Base-by-base conservation (phyloP, 2,888 invertebrate species). In the Heliconius charithonia region DNA sequence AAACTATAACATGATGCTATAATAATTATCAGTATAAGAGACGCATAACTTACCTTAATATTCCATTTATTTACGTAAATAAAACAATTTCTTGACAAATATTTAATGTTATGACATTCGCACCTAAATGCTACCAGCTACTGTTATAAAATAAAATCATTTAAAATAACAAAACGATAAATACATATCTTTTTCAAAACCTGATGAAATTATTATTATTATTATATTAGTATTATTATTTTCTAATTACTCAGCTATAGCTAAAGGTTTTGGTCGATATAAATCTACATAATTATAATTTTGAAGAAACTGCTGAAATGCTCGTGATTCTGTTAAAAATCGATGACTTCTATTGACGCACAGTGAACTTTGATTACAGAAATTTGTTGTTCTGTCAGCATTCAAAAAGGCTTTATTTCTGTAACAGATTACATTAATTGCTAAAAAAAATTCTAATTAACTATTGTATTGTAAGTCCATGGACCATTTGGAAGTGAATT, bases 271-370 rank as follows among this genome's bases (percentile, higher is more conserved):
- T 59, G 75, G 51, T 80, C 16, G 83, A 76, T 75, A 82, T 69
- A 4, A 83, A n/a, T 87, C 79, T 63, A 88, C 77, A 80, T 86
- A 85, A 72, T 84, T 87, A 81, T 89, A 91, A 76, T 84, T 86
- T 82, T 86, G 84, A 82, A 93, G 84, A 84, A 94, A 93, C 32
- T 85, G 87, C 84, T 90, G 88, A 81, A 94, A 94, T 16, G 88
- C 91, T 83, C 87, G 85, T 12, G 94, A 94, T 2, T 88, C 89
- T 2, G 94, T 91, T 59, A 94, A 82, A 81, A 94, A 91, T 41
- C 86, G 88, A 69, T 87, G 85, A 59, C 83, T 87, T 71, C 86
- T 78, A 69, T 79, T 81, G 25, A 75, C 79, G 70, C 62, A 32
- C 12, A 77, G 62, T 32, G 63, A 37, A 25, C 29, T 72, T 59